Conservation (phyloP, 2,797 vertebrate species). For the Anas bernieri region DNA sequence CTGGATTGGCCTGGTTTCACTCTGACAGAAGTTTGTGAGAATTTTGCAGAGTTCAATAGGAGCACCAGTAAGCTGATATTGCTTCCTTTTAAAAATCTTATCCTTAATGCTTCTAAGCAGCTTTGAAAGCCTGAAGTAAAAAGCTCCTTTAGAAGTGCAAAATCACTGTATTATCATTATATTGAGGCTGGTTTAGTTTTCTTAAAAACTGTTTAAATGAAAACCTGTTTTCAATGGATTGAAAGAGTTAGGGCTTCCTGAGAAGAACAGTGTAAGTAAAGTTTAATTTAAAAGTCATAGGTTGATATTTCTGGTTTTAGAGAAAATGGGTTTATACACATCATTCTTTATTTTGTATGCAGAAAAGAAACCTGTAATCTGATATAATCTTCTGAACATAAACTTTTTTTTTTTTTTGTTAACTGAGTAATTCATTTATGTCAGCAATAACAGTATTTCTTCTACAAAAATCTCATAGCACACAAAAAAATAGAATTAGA, state of each 20-base stretch:
- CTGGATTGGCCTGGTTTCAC: neutral
- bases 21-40: neutral
- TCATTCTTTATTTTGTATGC: neutral
- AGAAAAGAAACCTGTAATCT: neutral
- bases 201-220: neutral
- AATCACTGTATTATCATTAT: neutral
- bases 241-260: neutral
- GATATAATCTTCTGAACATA: slow-evolving; percentile 7
- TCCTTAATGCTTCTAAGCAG: slow-evolving; percentile 11
- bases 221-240: neutral
- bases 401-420: neutral
- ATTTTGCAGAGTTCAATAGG: neutral
- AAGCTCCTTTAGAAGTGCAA: slow-evolving; percentile 13
- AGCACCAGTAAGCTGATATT: neutral
- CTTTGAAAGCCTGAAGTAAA: slow-evolving; percentile 27
- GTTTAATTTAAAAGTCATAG: slow-evolving; percentile 29
- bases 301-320: slow-evolving; percentile 17
- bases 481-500: neutral
- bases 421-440: neutral
- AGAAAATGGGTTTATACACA: neutral
- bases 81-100: neutral
- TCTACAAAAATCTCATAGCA: neutral
- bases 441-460: neutral
- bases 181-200: neutral
- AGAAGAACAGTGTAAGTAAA: neutral